These are phyloP conservation scores for Petrocephalus sullivani DNA, from an alignment of 2,797 vertebrate genomes.

Conservation along the genomic window DNA sequence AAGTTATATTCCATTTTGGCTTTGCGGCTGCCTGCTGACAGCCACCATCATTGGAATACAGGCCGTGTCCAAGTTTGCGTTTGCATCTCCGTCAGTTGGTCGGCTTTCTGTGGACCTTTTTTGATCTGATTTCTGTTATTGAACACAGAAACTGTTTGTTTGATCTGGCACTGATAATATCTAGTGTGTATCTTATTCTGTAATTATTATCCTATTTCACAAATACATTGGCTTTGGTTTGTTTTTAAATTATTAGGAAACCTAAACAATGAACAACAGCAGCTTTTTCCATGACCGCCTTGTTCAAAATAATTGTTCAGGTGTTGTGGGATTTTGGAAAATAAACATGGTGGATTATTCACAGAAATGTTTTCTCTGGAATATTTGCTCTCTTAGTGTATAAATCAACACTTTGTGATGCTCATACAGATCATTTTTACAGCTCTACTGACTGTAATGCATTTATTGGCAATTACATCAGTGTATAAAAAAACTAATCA, in stretches of 20 bases:
- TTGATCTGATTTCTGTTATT: not conserved
- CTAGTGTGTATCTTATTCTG: conserved; percentile 9
- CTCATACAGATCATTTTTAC: not conserved
- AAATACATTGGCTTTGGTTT: not conserved
- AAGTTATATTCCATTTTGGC: conserved; percentile 1
- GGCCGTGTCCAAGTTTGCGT: not conserved
- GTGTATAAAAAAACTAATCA: not conserved
- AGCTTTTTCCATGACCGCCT: not conserved
- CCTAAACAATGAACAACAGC: not conserved
- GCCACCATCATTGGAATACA: not conserved
- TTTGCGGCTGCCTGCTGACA: not conserved
- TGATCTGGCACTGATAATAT: not conserved
- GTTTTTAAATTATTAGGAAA: not conserved
- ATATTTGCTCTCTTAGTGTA: not conserved
- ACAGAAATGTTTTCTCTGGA: not conserved
- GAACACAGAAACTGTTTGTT: not conserved
- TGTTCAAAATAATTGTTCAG: conserved; percentile 13
- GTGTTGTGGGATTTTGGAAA: conserved; percentile 6
- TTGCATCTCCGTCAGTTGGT: not conserved
- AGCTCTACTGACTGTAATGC: not conserved
- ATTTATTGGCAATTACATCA: not conserved
- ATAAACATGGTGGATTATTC: conserved; percentile 2
- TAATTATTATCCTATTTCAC: conserved; percentile 23
- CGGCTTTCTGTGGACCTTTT: not conserved
- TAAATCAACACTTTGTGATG: not conserved